Evolutionary conservation across 2,797 vertebrate species (phyloP).

Genomic region (Notamacropus eugenii): DNA sequence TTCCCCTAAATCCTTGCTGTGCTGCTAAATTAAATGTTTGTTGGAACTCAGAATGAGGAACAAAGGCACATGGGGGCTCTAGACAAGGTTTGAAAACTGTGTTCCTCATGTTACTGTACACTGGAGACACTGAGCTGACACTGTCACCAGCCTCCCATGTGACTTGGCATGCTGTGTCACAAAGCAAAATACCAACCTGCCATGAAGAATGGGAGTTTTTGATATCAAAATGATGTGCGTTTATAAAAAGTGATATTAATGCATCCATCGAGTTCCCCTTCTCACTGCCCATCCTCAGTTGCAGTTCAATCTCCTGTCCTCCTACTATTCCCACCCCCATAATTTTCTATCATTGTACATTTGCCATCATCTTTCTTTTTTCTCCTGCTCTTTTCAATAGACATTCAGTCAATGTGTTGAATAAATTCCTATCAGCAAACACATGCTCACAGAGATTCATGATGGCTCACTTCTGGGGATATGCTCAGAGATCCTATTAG

Average conservation of each 20-base stretch:
- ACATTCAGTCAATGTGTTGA: slow-evolving; percentile 44
- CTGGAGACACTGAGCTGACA: not conserved
- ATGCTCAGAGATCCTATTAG: slow-evolving; percentile 50
- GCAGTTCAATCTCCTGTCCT: not conserved
- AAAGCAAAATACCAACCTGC: not conserved
- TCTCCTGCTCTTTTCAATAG: slow-evolving; percentile 4
- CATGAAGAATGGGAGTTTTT: not conserved
- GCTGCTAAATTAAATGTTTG: not conserved
- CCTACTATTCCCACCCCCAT: not conserved
- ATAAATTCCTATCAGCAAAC: slow-evolving; percentile 31
- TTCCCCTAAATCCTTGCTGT: not conserved
- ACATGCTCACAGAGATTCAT: slow-evolving; percentile 62
- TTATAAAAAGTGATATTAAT: not conserved
- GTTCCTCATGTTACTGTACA: not conserved
- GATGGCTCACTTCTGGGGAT: slow-evolving; percentile 5
- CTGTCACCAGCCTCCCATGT: not conserved
- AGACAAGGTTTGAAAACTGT: not conserved
- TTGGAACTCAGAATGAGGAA: not conserved
- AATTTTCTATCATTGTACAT: slow-evolving; percentile 6
- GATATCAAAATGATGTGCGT: not conserved
- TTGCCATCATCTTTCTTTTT: slow-evolving; percentile 9
- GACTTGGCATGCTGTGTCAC: not conserved
- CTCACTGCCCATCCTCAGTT: not conserved
- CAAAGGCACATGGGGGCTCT: not conserved
- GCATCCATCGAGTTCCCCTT: not conserved